Evolutionary conservation across 2,797 vertebrate genomes (phyloP).

Genomic region (Schizopygopsis pylzovi): DNA sequence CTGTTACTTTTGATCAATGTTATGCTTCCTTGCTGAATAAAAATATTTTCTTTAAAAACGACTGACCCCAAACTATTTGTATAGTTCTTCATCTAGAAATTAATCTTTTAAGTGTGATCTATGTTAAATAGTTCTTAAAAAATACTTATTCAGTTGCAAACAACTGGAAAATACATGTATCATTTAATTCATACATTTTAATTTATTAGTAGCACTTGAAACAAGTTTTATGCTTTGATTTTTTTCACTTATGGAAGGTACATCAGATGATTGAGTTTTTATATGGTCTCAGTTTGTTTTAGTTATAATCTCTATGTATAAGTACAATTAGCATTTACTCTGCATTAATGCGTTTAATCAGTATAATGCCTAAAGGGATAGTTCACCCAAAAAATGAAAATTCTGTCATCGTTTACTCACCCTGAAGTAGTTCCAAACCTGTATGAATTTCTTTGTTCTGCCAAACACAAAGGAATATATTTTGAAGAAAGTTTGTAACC

Average conservation of each 20-base stretch:
- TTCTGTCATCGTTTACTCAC: too few species aligned
- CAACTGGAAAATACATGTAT: background rate
- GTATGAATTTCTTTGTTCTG: too few species aligned
- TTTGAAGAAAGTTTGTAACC: too few species aligned
- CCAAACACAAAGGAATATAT: too few species aligned
- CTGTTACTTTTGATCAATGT: background rate
- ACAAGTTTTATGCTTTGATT: background rate
- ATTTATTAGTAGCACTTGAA: background rate
- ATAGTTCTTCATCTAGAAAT: background rate
- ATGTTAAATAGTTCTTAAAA: background rate
- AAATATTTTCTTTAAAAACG: background rate
- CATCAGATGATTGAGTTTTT: background rate
- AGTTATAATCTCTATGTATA: slow-evolving; percentile 8
- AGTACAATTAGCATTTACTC: background rate
- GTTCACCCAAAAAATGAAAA: too few species aligned
- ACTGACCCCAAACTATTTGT: too few species aligned
- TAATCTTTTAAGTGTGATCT: background rate
- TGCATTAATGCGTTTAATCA: background rate
- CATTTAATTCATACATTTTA: too few species aligned
- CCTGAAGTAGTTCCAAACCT: too few species aligned
- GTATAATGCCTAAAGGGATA: background rate
- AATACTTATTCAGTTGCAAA: background rate
- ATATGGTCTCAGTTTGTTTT: background rate
- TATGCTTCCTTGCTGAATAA: background rate
- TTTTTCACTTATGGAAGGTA: background rate